Base-by-base conservation (phyloP, 2,797 vertebrate genomes). In the Momotus momota region DNA sequence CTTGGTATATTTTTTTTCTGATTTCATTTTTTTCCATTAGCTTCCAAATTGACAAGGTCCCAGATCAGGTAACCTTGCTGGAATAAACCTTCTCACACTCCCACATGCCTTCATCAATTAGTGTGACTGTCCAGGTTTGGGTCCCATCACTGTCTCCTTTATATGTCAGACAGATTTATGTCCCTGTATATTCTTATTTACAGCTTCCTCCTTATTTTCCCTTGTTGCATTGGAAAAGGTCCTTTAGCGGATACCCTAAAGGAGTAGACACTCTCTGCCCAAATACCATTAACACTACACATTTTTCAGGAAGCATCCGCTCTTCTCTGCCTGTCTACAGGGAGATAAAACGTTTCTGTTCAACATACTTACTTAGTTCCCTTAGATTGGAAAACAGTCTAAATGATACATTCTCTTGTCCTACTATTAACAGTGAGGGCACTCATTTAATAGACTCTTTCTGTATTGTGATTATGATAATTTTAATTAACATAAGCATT, bases 401-500 rank as follows among this genome's bases (percentile, higher is more conserved):
- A 69, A 60, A 71, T 5, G 49, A 95, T 49, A 81, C 33, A 40
- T 49, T 91, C 18, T 81, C 54, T 86, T 91, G 61, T 49, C 41
- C 80, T 65, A 14, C 54, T 78, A 22, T 83, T 72, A 90, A 27
- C 58, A 62, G 8, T 8, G 29, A 86, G 41, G 77, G 33, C 86
- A 88, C 58, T 12, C 46, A 35, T 74, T 95, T 91, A 83, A 90
- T 86, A 60, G 9, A 12, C 48, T 81, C 29, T 75, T 79, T 86
- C 85, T 94, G 14, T 73, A 65, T 95, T 88, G 86, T 90, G 54
- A 83, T 90, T 78, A 71, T 65, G 82, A 55, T 88, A 26, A 95
- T 86, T 90, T 83, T 78, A 94, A 96, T 96, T 95, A 96, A 83
- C 54, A 75, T 72, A 57, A 94, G 46, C 80, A 83, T 21, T 69